phyloP scores from a whole-genome alignment of 2,797 vertebrate species.

The Antrozous pallidus region DNA sequence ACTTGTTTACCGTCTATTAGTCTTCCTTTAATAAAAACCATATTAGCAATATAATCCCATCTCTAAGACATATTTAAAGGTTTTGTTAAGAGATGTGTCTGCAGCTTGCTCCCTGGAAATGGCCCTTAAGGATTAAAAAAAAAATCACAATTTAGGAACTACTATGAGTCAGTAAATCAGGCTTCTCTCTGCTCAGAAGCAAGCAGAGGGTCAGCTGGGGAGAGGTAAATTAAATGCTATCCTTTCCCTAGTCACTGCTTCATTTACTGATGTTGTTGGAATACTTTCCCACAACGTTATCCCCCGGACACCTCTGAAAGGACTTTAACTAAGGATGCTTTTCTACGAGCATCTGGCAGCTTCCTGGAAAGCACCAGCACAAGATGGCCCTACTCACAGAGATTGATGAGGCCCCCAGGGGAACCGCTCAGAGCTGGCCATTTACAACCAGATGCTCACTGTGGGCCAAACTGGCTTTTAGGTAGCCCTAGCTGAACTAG shows the following conservation, averaged over 20 bases:
- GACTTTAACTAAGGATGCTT: conserved; percentile 68
- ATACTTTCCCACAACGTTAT: conserved; percentile 52
- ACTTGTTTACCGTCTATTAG: background rate
- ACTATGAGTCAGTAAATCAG: background rate
- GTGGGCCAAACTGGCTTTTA: conserved; percentile 48
- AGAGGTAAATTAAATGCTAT: conserved; percentile 41
- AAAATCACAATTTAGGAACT: background rate
- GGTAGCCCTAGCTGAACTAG: background rate
- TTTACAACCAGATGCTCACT: conserved; percentile 57
- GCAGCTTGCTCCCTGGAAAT: background rate
- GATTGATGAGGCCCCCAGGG: conserved; percentile 58
- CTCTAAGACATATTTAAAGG: conserved; percentile 22
- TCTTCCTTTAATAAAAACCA: conserved; percentile 17
- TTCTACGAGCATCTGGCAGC: conserved; percentile 64
- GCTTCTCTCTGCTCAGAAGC: conserved; percentile 20
- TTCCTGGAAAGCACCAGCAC: conserved; percentile 70
- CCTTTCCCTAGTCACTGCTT: conserved; percentile 23
- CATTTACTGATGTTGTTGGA: conserved; percentile 62
- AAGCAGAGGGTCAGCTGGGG: background rate
- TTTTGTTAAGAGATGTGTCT: background rate
- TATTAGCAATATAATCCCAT: background rate
- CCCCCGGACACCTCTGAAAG: conserved; percentile 59
- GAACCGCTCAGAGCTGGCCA: conserved; percentile 57
- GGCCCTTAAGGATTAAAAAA: conserved; percentile 17
- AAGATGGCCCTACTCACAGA: conserved; percentile 55